A percentile compares a stretch with the other conserved stretches of the same genome.
phyloP scores from a whole-genome alignment of 2,888 invertebrate species.

The Limnephilus lunatus region DNA sequence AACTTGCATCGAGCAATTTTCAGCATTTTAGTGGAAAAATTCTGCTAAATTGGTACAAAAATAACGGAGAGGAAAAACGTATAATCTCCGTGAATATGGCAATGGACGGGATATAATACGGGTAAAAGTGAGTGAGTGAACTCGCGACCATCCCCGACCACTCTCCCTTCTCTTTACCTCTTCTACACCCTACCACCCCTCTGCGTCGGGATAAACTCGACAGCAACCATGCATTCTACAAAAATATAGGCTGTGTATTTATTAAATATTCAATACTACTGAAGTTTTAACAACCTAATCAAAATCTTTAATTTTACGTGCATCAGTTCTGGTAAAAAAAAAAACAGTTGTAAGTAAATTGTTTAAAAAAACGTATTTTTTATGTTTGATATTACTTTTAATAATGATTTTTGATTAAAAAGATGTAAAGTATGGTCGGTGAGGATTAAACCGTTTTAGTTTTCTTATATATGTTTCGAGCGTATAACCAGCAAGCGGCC shows the following conservation, averaged over 20 bases:
- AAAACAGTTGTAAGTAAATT: background rate
- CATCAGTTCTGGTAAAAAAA: background rate
- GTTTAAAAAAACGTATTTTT: too few relatives aligned
- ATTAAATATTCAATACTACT: background rate
- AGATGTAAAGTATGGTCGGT: background rate
- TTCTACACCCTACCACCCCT: background rate
- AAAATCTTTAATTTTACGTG: background rate
- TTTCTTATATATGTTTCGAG: too few relatives aligned
- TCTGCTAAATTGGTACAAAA: slow-evolving; percentile 31
- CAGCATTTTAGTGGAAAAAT: slow-evolving; percentile 3
- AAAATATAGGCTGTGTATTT: background rate
- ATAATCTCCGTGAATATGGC: slow-evolving; percentile 41
- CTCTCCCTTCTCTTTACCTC: background rate
- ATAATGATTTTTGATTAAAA: background rate
- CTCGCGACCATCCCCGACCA: background rate
- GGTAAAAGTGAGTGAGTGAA: slow-evolving; percentile 36
- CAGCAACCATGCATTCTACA: background rate
- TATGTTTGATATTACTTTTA: too few relatives aligned
- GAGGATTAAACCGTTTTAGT: too few relatives aligned
- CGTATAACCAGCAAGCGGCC: too few relatives aligned
- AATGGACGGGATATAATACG: slow-evolving; percentile 32
- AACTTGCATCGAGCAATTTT: background rate
- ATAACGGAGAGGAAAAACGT: slow-evolving; percentile 18
- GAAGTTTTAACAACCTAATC: background rate
- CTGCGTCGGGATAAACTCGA: background rate